Evolutionary conservation across 2,797 vertebrate genomes (phyloP).

Genomic region (Nyctibius grandis): DNA sequence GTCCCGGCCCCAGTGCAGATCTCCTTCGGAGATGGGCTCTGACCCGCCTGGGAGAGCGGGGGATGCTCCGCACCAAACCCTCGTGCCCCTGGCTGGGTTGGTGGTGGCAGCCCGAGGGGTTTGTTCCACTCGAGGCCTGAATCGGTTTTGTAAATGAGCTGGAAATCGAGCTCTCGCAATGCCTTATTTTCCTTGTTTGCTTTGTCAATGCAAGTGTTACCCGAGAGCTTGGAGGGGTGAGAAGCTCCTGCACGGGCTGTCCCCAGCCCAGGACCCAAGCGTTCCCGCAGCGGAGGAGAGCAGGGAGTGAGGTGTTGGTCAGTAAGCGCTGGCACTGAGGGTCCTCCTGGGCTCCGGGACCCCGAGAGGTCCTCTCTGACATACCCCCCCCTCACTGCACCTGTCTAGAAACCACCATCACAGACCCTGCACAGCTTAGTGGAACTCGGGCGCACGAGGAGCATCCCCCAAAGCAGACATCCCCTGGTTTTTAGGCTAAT

Average conservation of each 20-base stretch:
- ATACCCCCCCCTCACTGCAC: accelerated
- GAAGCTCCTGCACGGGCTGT: background rate
- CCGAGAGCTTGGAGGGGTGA: background rate
- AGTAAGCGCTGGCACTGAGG: background rate
- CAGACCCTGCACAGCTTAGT: background rate
- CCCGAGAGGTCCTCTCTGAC: background rate
- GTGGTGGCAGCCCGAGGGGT: background rate
- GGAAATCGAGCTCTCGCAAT: background rate
- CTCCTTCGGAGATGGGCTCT: background rate
- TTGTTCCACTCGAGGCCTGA: background rate
- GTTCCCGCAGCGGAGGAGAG: accelerated
- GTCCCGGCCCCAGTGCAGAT: accelerated
- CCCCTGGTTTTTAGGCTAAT: background rate
- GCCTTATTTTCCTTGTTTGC: background rate
- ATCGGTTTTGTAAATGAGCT: accelerated
- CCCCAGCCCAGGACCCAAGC: accelerated
- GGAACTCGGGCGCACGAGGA: accelerated
- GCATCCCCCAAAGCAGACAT: background rate
- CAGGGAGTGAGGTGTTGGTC: background rate
- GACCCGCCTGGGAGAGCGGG: background rate
- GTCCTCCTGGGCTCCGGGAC: background rate
- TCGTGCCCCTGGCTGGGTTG: background rate
- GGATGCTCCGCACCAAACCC: accelerated
- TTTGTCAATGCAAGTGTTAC: background rate
- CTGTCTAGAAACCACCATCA: background rate